phyloP scores from a whole-genome alignment of 2,888 invertebrate genomes.

The Lasioglossum zephyrum region DNA sequence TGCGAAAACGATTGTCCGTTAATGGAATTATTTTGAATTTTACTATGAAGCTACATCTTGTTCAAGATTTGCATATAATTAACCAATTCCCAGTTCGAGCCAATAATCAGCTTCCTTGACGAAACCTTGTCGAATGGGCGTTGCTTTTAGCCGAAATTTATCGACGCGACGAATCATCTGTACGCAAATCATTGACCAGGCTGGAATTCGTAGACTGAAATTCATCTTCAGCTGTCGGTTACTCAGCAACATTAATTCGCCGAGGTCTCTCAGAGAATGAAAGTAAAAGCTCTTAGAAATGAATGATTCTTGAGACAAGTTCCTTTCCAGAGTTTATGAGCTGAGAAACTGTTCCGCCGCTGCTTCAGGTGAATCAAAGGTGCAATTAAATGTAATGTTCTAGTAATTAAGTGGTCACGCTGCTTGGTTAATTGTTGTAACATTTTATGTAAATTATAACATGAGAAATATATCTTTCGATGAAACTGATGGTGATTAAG shows the following conservation, averaged over 20 bases:
- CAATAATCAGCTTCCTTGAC: constrained; percentile 55
- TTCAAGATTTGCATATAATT: constrained; percentile 56
- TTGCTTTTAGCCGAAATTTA: constrained; percentile 65
- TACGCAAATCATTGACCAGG: constrained; percentile 50
- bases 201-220: constrained; percentile 32
- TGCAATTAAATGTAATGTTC: not conserved
- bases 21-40: not conserved
- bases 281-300: constrained; percentile 32
- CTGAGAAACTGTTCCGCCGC: not conserved
- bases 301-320: constrained; percentile 50
- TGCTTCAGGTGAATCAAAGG: not conserved
- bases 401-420: not conserved
- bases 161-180: constrained; percentile 54
- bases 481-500: not conserved
- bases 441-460: not conserved
- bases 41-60: not conserved
- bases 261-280: constrained; percentile 13
- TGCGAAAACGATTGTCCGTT: constrained; percentile 10
- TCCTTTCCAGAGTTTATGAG: constrained; percentile 38
- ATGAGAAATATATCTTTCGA: not conserved
- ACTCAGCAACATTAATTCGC: constrained; percentile 31
- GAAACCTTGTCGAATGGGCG: constrained; percentile 40
- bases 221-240: constrained; percentile 47
- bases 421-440: not conserved
- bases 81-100: constrained; percentile 46